Evolutionary conservation across 64 coral and sea anemone genomes (phyloP), one percentile per base, ranked within the genome.

Genomic region (Orbicella faveolata): DNA sequence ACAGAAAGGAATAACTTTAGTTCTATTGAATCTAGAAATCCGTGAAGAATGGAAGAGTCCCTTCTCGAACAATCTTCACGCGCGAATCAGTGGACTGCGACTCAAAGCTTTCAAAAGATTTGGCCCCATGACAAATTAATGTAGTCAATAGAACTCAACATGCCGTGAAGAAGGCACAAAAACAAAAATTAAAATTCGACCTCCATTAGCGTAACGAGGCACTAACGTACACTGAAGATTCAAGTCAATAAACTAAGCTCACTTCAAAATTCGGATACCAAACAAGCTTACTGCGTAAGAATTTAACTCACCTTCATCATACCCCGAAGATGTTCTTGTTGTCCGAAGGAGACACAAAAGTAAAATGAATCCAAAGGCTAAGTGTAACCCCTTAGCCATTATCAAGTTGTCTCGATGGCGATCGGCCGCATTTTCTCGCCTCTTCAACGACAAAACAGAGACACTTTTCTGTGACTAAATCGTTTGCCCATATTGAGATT

Each of bases 371-470:
- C 10, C 65, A 85, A 72, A 52, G 25, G 20, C 15, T 20, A 85
- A 72, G 23, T 72, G 19, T 72, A 70, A 6, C 37, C 52, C 26
- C 65, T 70, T 72, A 85, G 82, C 63, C 82, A 85, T 85, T 85
- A 11, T 17, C 33, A 19, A 63, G 34, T 64, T 33, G 51, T 1
- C 4, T 52, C 4, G 52, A 85, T n/a, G 17, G 62, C 37, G 20
- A 25, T 52, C 23, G 11, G 30, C 2, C 14, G 65, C 82, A 52
- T 72, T 48, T 85, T 65, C 64, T 85, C 37, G 64, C 36, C 19
- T 82, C 73, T 26, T 72, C 37, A 52, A 52, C 33, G 36, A 15
- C 21, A 85, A 85, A 85, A 53, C 82, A 84, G 12, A 0, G 82
- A 52, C 21, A 69, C 44, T 69, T 26, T 72, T 39, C 65, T 85